Conservation (phyloP, 2,888 invertebrate species). For the Drosophila subquinaria region DNA sequence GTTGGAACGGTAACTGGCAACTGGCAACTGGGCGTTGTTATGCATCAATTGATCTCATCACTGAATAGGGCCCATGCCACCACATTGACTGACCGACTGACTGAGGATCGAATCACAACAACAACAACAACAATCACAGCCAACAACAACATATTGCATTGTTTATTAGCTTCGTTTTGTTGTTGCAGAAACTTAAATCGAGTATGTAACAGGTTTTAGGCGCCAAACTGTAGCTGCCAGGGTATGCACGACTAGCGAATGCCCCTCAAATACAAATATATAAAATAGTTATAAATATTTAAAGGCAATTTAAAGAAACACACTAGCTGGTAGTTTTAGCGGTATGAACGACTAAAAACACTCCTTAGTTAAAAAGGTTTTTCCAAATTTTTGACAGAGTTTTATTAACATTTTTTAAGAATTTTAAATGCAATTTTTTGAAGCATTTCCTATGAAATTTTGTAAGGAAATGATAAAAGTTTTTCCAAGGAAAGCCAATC, state of each 20-base stretch:
- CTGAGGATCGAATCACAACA: slow-evolving; percentile 10
- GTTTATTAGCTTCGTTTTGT: neutral
- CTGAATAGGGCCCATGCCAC: slow-evolving; percentile 32
- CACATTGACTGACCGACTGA: slow-evolving; percentile 27
- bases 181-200: slow-evolving; percentile 36
- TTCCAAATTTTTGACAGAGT: neutral
- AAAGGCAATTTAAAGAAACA: too few species aligned
- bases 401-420: neutral
- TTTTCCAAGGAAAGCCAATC: too few species aligned
- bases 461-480: too few species aligned
- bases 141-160: neutral
- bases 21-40: slow-evolving; percentile 28
- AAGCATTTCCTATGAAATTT: too few species aligned
- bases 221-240: slow-evolving; percentile 12
- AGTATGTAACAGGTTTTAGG: slow-evolving; percentile 45
- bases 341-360: too few species aligned
- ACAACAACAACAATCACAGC: neutral
- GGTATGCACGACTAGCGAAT: slow-evolving; percentile 11
- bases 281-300: too few species aligned
- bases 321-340: too few species aligned
- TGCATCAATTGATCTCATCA: slow-evolving; percentile 57
- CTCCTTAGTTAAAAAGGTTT: too few species aligned
- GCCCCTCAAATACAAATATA: neutral
- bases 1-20: slow-evolving; percentile 28
- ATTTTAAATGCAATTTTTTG: neutral